Conservation (phyloP, 2,888 invertebrate species). For the Drosophila pseudotakahashii region DNA sequence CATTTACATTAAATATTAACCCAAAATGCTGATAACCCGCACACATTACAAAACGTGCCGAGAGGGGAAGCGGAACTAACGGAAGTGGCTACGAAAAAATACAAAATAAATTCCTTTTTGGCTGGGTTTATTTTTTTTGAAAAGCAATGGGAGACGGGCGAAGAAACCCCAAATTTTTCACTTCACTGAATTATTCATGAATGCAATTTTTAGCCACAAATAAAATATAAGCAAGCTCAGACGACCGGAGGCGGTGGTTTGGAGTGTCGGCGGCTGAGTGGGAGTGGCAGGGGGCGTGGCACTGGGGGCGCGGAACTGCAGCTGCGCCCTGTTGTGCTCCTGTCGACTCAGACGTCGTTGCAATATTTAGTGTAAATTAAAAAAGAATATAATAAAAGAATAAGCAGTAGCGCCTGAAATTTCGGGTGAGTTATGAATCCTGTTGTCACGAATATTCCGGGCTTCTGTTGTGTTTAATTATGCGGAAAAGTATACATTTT, state of each 20-base stretch:
- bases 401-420: constrained; percentile 44
- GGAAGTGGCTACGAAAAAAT: constrained; percentile 48
- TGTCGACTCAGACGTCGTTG: constrained; percentile 61
- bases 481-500: constrained; percentile 51
- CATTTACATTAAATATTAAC: constrained; percentile 81
- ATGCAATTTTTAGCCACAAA: constrained; percentile 81
- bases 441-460: constrained; percentile 49
- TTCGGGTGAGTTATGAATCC: constrained; percentile 59
- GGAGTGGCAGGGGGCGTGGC: constrained; percentile 37
- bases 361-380: constrained; percentile 72
- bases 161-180: constrained; percentile 66
- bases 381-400: constrained; percentile 19
- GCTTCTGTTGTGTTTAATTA: constrained; percentile 54
- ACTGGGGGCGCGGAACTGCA: constrained; percentile 39
- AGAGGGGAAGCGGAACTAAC: constrained; percentile 12
- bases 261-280: background rate
- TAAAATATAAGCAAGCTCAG: constrained; percentile 69
- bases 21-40: constrained; percentile 69
- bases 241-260: constrained; percentile 7
- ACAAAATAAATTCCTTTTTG: constrained; percentile 52
- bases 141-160: constrained; percentile 28
- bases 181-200: constrained; percentile 81
- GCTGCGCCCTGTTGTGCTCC: constrained; percentile 51
- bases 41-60: constrained; percentile 58
- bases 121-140: constrained; percentile 38